These are phyloP conservation scores for Anisognathus igniventris DNA, from an alignment of 2,797 vertebrate genomes.

Conservation along the genomic window DNA sequence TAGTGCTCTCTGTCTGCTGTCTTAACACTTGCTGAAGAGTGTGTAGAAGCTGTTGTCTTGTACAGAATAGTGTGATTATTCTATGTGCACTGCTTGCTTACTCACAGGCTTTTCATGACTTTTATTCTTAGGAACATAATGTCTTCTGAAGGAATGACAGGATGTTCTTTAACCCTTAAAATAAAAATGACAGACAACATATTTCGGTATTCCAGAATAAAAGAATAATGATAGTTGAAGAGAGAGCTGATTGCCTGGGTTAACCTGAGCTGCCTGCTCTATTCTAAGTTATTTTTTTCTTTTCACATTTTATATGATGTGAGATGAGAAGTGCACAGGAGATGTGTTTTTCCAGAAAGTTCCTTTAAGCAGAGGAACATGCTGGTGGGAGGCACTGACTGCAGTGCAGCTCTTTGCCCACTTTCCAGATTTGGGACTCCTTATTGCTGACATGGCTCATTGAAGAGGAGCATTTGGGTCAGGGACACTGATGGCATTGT, in stretches of 20 bases:
- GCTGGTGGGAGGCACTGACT: neutral
- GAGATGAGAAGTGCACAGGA: neutral
- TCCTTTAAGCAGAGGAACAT: neutral
- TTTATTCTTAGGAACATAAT: neutral
- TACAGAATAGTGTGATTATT: neutral
- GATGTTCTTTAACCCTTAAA: conserved; percentile 16
- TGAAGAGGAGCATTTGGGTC: neutral
- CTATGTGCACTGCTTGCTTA: neutral
- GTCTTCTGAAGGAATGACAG: neutral
- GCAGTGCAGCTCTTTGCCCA: neutral
- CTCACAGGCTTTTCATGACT: neutral
- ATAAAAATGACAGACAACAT: neutral
- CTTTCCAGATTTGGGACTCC: neutral
- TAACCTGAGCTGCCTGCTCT: neutral
- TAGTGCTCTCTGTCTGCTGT: neutral
- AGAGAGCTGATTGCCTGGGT: neutral
- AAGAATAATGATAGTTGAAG: neutral
- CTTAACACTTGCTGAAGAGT: neutral
- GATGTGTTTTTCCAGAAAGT: neutral
- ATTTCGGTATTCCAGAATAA: neutral
- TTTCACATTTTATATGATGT: neutral
- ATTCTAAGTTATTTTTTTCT: neutral
- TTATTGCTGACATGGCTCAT: accelerated
- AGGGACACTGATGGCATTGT: neutral
- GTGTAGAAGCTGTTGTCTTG: neutral